Percentiles rank a stretch among this genome's conserved stretches.
Conservation (phyloP, 2,113 vertebrate species). For the Archilochus colubris region DNA sequence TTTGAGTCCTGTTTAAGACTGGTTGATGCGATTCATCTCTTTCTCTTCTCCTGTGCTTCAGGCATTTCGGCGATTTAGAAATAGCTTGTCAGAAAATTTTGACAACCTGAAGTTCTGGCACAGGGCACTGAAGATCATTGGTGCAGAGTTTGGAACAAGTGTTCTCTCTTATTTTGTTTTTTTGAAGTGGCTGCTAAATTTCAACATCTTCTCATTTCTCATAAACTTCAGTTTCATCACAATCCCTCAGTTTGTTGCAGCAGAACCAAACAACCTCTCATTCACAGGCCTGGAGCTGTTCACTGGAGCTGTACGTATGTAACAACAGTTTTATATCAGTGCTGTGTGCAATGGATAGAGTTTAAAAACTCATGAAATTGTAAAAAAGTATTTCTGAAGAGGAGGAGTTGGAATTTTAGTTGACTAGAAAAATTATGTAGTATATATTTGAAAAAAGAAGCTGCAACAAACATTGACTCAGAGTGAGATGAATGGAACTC, state of each 20-base stretch:
- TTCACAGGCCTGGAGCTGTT: conserved; percentile 91
- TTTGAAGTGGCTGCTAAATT: conserved; percentile 90
- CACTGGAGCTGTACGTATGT: conserved; percentile 89
- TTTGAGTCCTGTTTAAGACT: background rate
- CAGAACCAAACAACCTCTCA: conserved; percentile 47
- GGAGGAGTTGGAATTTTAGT: background rate
- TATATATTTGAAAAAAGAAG: background rate
- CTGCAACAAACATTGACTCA: background rate
- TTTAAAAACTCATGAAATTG: background rate
- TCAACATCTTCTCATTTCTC: conserved; percentile 91
- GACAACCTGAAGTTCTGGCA: conserved; percentile 79
- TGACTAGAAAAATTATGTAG: background rate
- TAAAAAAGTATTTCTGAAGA: background rate
- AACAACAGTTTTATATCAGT: background rate
- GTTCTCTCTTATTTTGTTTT: conserved; percentile 93
- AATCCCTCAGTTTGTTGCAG: conserved; percentile 83
- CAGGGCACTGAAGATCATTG: conserved; percentile 87
- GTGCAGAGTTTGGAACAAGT: conserved; percentile 89
- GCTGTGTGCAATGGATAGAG: background rate
- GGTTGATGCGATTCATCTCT: background rate
- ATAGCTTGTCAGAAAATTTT: conserved; percentile 64
- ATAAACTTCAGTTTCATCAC: conserved; percentile 93
- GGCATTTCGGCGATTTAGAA: conserved; percentile 78
- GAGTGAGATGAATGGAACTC: background rate
- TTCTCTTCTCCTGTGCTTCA: conserved; percentile 42